A percentile compares a stretch with the other conserved stretches of the same genome.
Evolutionary conservation across 2,888 invertebrate species (phyloP).

Genomic region (Cyclophora albipunctata): DNA sequence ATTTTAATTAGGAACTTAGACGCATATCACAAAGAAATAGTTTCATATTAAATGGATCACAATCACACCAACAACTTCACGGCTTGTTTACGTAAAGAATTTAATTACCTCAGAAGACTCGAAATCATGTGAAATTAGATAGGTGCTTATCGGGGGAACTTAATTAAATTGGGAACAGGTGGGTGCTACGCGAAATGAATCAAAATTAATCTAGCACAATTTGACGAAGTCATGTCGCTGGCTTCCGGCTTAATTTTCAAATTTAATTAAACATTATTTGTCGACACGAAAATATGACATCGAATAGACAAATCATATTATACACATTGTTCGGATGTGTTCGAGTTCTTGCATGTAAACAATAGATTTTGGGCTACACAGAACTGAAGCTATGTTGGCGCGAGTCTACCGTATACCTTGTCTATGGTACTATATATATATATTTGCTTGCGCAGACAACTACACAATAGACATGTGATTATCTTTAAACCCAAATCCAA

Average conservation of each 20-base stretch:
- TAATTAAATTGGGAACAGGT: constrained; percentile 70
- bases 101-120: constrained; percentile 43
- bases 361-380: not conserved
- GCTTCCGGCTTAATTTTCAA: constrained; percentile 44
- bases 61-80: too few relatives aligned
- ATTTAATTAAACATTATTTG: constrained; percentile 55
- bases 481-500: too few relatives aligned
- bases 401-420: too few relatives aligned
- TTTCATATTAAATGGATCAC: too few relatives aligned
- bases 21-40: too few relatives aligned
- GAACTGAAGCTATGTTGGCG: too few relatives aligned
- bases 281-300: constrained; percentile 27
- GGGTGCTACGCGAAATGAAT: constrained; percentile 60
- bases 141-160: constrained; percentile 58
- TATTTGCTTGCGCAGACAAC: too few relatives aligned
- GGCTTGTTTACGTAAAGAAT: constrained; percentile 33
- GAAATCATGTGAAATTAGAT: constrained; percentile 57
- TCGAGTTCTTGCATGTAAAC: constrained; percentile 4
- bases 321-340: not conserved
- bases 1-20: too few relatives aligned
- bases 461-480: too few relatives aligned
- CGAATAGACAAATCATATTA: constrained; percentile 17
- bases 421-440: too few relatives aligned
- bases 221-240: constrained; percentile 49
- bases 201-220: constrained; percentile 66